Evolutionary conservation across 2,888 invertebrate genomes (phyloP).

Genomic region (Pristionchus japonicus): DNA sequence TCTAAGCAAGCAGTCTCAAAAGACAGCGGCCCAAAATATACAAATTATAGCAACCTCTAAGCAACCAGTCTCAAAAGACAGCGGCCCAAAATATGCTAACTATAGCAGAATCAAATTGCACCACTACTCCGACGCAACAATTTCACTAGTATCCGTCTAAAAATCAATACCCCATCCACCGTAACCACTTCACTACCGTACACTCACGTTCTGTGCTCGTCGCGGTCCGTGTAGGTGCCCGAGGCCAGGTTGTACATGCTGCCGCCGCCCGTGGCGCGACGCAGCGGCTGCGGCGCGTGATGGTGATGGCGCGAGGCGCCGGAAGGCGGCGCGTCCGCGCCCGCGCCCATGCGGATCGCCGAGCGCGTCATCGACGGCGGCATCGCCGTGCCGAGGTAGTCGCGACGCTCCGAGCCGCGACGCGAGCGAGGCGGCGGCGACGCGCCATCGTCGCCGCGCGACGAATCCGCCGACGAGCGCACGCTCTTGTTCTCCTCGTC

Average conservation of each 20-base stretch:
- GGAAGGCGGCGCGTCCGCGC: background rate
- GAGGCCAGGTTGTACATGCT: constrained; percentile 45
- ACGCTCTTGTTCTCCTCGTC: constrained; percentile 42
- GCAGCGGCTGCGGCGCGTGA: background rate
- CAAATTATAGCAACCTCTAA: too few relatives aligned
- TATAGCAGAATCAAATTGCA: too few relatives aligned
- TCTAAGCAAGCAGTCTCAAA: too few relatives aligned
- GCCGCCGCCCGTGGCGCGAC: background rate
- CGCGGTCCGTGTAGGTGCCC: constrained; percentile 27
- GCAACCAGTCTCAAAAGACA: too few relatives aligned
- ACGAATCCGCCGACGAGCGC: constrained; percentile 13
- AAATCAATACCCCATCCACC: too few relatives aligned
- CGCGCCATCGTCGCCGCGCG: background rate
- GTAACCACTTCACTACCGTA: background rate
- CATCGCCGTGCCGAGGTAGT: constrained; percentile 42
- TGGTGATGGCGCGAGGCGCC: background rate
- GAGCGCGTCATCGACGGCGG: constrained; percentile 36
- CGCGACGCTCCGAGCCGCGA: background rate
- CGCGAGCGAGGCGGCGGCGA: background rate
- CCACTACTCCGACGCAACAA: background rate
- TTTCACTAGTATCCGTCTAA: background rate
- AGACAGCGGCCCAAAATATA: too few relatives aligned
- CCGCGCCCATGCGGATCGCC: constrained; percentile 36
- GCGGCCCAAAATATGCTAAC: too few relatives aligned
- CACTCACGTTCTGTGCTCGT: constrained; percentile 37